Conservation (phyloP, 2,888 invertebrate genomes). For the Diarsia mendica region DNA sequence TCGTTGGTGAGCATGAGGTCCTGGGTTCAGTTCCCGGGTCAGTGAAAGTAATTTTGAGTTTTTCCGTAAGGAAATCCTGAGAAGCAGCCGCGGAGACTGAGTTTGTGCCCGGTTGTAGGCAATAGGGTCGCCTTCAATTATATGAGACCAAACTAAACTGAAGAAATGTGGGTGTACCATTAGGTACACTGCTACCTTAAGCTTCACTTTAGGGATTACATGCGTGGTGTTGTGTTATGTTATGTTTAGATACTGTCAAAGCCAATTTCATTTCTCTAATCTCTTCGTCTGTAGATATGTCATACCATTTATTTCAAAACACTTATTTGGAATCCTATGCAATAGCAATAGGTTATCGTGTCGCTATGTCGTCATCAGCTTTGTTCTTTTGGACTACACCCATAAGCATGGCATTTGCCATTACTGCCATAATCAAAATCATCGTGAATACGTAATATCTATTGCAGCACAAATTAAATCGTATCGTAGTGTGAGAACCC, state of each 20-base stretch:
- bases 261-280: background rate
- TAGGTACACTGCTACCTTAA: no score
- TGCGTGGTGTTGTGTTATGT: no score
- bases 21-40: no score
- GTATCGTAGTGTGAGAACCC: slow-evolving; percentile 72
- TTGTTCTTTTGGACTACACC: slow-evolving; percentile 17
- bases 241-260: background rate
- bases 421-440: slow-evolving; percentile 41
- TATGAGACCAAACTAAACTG: no score
- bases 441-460: slow-evolving; percentile 48
- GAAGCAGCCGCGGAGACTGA: no score
- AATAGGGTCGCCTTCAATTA: no score
- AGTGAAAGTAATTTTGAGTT: no score
- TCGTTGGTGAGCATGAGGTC: no score
- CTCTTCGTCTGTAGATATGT: background rate
- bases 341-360: slow-evolving; percentile 3
- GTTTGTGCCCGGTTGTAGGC: no score
- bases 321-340: background rate
- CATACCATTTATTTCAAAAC: background rate
- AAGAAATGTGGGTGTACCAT: no score
- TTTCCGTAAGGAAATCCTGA: no score
- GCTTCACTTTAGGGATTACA: no score
- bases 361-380: slow-evolving; percentile 12
- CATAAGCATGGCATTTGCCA: slow-evolving; percentile 10
- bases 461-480: slow-evolving; percentile 68